Base-by-base conservation (phyloP, 2,888 invertebrate genomes). In the Nomada ferruginata region DNA sequence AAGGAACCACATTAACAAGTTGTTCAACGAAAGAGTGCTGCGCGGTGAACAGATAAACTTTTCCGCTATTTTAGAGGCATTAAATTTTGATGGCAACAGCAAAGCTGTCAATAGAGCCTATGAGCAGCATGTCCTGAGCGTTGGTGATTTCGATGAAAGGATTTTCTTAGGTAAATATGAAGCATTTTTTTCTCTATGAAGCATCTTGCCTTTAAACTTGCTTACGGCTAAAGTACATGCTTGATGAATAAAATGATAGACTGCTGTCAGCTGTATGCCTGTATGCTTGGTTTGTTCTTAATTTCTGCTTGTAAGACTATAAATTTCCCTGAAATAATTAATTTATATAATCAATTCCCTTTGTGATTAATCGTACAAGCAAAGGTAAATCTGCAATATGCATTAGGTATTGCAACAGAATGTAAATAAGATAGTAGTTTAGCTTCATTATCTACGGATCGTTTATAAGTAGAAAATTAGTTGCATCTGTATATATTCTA, bases 121-220 rank as follows among this genome's bases (percentile, higher is more conserved):
- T 93, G 99, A 99, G 92, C 97, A 97, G 71, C 97, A 97, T 94
- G 97, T 99, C 36, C 94, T 98, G 55, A 97, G 96, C 92, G 97
- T 97, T 81, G 98, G 99, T 1, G 98, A 99, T 94, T 97, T 99
- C 94, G 99, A 99, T 94, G 99, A 99, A 94, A 96, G 99, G 91
- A 97, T 99, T 94, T 98, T 99, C 94, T 95, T 98, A 91, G 97
- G 97, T 95, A 83, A 71, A 18, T 15, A 69, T 9, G 36, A 20
- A 60, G 11, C 15, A 53, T 68, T 53, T 60, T 50, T 50, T 13
- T 47, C 36, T 50, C 10, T 55, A 59, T 36, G 10, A 15, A 60
- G 23, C 20, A 71, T 36, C 1, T n/a, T 50, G 50, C 50, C 44
- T 15, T 44, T 59, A 59, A 61, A 59, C 1, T 80, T 42, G 66